phyloP scores from a whole-genome alignment of 2,888 invertebrate species.

The Lathronympha strigana region DNA sequence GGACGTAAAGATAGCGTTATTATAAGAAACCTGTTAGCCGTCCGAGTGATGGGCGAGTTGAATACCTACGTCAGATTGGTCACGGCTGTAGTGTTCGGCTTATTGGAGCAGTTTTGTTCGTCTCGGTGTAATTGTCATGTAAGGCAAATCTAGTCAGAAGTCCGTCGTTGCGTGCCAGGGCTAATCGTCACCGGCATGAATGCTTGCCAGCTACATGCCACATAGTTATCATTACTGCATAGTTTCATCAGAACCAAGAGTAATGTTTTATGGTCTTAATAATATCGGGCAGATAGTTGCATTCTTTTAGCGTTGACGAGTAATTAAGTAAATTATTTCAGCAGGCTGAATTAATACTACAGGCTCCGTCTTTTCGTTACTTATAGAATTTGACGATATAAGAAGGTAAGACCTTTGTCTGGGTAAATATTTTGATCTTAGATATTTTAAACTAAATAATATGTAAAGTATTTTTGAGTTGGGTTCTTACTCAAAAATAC shows the following conservation, averaged over 20 bases:
- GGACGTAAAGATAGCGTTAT: conserved; percentile 27
- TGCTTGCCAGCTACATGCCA: conserved; percentile 30
- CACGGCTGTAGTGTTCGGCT: conserved; percentile 42
- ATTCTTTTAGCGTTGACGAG: background rate
- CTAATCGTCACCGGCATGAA: conserved; percentile 44
- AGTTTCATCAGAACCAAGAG: conserved; percentile 2
- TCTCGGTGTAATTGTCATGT: conserved; percentile 45
- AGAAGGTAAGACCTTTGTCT: too few species aligned
- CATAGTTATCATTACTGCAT: conserved; percentile 21
- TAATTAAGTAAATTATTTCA: background rate
- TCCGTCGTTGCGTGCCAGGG: conserved; percentile 48
- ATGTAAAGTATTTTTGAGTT: too few species aligned
- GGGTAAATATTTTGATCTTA: too few species aligned
- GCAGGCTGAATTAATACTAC: background rate
- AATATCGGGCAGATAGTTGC: conserved; percentile 10
- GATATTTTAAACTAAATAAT: too few species aligned
- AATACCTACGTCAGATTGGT: conserved; percentile 46
- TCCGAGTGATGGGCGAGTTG: conserved; percentile 25
- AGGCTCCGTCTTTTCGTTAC: background rate
- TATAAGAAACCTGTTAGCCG: conserved; percentile 4
- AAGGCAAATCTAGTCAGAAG: conserved; percentile 28
- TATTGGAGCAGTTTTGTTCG: conserved; percentile 44
- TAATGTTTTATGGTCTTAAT: conserved; percentile 18
- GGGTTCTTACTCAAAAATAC: too few species aligned
- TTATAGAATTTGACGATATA: too few species aligned